Conservation (phyloP, 2,113 vertebrate genomes). For the Leucosticte australis region DNA sequence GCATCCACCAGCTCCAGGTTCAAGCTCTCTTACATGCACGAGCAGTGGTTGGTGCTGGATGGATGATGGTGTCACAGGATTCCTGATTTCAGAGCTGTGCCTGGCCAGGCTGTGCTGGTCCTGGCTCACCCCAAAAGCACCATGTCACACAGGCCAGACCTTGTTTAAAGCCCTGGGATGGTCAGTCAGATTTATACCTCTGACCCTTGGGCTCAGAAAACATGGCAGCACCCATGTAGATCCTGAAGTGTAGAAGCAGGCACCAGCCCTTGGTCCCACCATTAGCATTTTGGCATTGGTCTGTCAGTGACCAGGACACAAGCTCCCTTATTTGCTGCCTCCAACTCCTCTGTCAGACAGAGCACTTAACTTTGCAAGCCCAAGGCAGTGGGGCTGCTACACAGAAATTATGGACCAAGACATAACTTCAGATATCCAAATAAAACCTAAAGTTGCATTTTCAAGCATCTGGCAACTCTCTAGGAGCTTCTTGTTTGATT, state of each 20-base stretch:
- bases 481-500: neutral
- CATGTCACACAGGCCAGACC: rapidly evolving
- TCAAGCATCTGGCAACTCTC: neutral
- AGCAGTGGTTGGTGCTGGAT: neutral
- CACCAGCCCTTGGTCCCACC: neutral
- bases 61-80: neutral
- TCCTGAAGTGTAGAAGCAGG: neutral
- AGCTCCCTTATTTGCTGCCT: neutral
- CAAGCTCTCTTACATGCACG: rapidly evolving
- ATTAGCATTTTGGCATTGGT: neutral
- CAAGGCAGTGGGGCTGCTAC: neutral
- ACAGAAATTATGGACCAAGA: neutral
- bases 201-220: neutral
- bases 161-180: rapidly evolving
- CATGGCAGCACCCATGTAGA: neutral
- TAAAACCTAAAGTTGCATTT: neutral
- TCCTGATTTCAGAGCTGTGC: neutral
- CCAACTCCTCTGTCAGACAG: neutral
- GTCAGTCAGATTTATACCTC: neutral
- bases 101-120: neutral
- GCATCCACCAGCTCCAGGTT: neutral
- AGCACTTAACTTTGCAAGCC: rapidly evolving
- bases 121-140: neutral
- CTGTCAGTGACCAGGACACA: neutral
- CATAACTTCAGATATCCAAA: neutral